Percentiles rank a stretch among this genome's conserved stretches.
These are phyloP conservation scores for Cyprinus carpio DNA, from an alignment of 2,113 vertebrate species.

Conservation along the genomic window DNA sequence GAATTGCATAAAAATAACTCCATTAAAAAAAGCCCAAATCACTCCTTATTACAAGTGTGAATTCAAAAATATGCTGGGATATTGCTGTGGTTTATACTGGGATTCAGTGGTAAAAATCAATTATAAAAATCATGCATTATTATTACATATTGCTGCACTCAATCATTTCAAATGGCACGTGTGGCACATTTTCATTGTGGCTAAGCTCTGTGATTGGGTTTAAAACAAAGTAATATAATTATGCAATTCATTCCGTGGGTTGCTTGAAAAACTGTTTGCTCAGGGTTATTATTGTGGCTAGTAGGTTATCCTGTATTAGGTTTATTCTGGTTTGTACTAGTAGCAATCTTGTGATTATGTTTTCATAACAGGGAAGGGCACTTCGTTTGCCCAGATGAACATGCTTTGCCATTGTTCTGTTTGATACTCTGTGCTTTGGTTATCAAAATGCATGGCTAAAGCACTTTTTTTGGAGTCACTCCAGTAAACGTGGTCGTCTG, in stretches of 20 bases:
- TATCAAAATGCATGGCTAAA: conserved; percentile 1
- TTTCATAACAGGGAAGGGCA: conserved; percentile 26
- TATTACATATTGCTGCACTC: neutral
- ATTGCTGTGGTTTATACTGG: neutral
- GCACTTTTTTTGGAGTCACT: neutral
- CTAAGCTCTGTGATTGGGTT: neutral
- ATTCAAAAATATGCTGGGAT: neutral
- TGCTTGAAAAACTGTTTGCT: conserved; percentile 13
- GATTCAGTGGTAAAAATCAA: neutral
- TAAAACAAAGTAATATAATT: conserved; percentile 7
- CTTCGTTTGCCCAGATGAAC: conserved; percentile 21
- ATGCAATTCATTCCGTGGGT: conserved; percentile 7
- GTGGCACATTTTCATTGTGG: neutral
- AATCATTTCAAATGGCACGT: conserved; percentile 3
- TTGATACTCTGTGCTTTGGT: conserved; percentile 3
- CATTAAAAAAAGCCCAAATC: neutral
- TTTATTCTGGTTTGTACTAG: conserved; percentile 30
- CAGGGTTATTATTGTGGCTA: conserved; percentile 18
- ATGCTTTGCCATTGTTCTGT: conserved; percentile 16
- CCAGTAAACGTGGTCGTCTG: neutral
- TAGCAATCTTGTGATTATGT: conserved; percentile 37
- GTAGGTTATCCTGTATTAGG: conserved; percentile 19
- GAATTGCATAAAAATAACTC: neutral
- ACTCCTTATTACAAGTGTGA: neutral
- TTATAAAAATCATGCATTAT: too few relatives aligned